Conservation (phyloP, 2,797 vertebrate genomes). For the Heterohyrax brucei region DNA sequence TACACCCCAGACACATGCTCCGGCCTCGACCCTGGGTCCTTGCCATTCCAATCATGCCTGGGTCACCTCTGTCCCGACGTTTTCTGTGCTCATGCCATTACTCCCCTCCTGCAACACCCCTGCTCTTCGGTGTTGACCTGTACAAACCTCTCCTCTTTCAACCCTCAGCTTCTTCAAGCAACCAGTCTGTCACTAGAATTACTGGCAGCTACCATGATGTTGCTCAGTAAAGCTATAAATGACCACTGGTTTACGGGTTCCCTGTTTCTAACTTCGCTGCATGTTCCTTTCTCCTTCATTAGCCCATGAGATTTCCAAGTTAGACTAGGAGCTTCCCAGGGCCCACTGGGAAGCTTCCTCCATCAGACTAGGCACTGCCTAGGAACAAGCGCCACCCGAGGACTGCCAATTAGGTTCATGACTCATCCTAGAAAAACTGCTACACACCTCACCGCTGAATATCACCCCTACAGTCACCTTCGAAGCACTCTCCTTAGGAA, state of each 20-base stretch:
- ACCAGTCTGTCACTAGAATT: neutral
- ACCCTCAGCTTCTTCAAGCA: neutral
- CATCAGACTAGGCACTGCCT: neutral
- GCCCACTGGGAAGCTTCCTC: neutral
- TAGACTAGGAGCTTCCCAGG: neutral
- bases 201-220: neutral
- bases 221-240: neutral
- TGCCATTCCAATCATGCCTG: rapidly evolving
- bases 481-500: too few relatives aligned
- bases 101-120: neutral
- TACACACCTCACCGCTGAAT: too few relatives aligned
- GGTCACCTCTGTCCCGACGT: neutral
- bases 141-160: neutral
- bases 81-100: neutral
- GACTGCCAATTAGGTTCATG: too few relatives aligned
- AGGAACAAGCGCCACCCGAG: neutral
- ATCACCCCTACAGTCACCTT: too few relatives aligned
- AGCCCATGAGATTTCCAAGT: neutral
- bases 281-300: slow-evolving; percentile 5
- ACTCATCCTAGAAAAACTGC: too few relatives aligned
- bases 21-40: neutral
- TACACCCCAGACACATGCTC: neutral
- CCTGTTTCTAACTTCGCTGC: neutral
- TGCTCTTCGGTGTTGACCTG: neutral
- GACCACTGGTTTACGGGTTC: neutral